Base-by-base conservation (phyloP, 2,888 invertebrate species). In the Escarpia spicata region DNA sequence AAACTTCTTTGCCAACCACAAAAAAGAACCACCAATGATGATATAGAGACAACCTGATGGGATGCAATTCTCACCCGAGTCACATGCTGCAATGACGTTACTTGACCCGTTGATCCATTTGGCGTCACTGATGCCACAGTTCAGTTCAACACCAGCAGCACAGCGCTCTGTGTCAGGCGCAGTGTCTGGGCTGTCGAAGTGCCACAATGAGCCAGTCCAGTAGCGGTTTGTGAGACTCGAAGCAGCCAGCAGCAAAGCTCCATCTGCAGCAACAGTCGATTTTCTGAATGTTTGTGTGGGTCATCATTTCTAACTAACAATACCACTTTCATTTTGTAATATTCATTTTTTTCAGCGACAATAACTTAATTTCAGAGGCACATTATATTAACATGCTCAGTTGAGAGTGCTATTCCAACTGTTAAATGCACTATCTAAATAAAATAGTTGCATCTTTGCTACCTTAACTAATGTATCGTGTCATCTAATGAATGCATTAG, bases 181-280 rank as follows among this genome's bases (percentile, higher is more conserved):
- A n/a, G 95, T 94, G 6, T 96, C 95, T 26, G 96, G 96, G 93
- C 96, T 95, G 93, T 96, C 95, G 94, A 97, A 98, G 94, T 97
- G 97, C 96, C 97, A 97, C 31, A 97, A 94, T 31, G 97, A 97
- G 37, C 97, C 97, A 94, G 97, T 97, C 97, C 97, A 97, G 94
- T 97, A 97, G 4, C 97, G 97, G 43, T 97, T 97, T 43, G 97
- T 97, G 94, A 97, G 95, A 95, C 97, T 97, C 90, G 97, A 97
- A 43, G 97, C 97, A 75, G 97, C 97, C 89, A 97, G 95, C 92
- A 97, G 95, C 75, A 97, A 96, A 94, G 97, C 97, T 58, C 97
- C 97, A 96, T 97, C 97, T 97, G 75, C 75, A 75, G 75, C 19
- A 19, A 75, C 26, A 75, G 52, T 37, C 9, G 52, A 52, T 52